These are phyloP conservation scores for Tetheella fluctuosa DNA, from an alignment of 2,888 invertebrate genomes.

Conservation along the genomic window DNA sequence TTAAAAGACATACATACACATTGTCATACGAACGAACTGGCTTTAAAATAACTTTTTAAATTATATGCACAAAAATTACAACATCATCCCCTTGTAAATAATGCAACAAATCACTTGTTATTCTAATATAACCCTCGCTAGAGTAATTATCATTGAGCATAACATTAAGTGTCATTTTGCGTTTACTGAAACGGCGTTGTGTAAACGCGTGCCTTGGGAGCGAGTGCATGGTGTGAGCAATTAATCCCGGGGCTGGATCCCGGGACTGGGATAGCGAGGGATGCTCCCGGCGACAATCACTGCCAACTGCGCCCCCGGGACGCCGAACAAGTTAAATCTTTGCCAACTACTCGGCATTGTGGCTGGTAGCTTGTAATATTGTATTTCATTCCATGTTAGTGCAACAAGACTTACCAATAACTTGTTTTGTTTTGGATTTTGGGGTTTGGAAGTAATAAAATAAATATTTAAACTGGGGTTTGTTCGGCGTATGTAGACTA, in stretches of 20 bases:
- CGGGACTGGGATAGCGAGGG: slow-evolving; percentile 36
- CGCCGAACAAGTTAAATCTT: slow-evolving; percentile 77
- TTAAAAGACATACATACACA: neutral
- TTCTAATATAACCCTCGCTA: slow-evolving; percentile 17
- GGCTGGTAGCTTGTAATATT: slow-evolving; percentile 27
- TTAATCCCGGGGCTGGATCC: slow-evolving; percentile 62
- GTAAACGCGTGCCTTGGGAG: slow-evolving; percentile 77
- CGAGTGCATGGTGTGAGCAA: slow-evolving; percentile 72
- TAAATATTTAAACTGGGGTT: neutral
- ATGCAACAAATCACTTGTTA: slow-evolving; percentile 10
- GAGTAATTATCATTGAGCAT: slow-evolving; percentile 67
- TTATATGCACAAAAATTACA: neutral
- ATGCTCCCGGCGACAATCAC: slow-evolving; percentile 78
- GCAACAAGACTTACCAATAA: slow-evolving; percentile 26
- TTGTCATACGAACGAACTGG: neutral
- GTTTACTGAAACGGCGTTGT: slow-evolving; percentile 64
- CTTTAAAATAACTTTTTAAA: neutral
- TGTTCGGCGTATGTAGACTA: neutral
- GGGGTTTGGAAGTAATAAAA: neutral
- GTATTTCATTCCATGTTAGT: slow-evolving; percentile 39
- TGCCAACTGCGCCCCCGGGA: slow-evolving; percentile 75
- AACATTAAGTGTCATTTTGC: slow-evolving; percentile 78
- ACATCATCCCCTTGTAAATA: slow-evolving; percentile 7
- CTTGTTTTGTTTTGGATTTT: slow-evolving; percentile 14
- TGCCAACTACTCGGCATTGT: slow-evolving; percentile 57